These are phyloP conservation scores for Gambusia yucatana DNA, from an alignment of 2,797 vertebrate genomes.

Conservation along the genomic window DNA sequence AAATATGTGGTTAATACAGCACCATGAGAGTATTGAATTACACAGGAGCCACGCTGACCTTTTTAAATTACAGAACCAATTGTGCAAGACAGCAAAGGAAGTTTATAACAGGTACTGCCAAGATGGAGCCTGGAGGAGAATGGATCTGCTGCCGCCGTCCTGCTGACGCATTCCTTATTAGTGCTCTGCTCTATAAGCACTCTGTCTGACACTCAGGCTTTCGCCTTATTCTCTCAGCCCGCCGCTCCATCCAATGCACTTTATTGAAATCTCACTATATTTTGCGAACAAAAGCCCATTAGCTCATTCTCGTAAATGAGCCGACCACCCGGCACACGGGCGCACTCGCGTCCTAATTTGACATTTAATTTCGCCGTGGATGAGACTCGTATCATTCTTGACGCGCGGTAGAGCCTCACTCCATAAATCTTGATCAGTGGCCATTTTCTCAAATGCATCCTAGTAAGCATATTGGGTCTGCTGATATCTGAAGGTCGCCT, in stretches of 20 bases:
- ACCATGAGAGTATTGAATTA: conserved; percentile 84
- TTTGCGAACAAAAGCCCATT: conserved; percentile 45
- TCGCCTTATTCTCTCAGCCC: conserved; percentile 28
- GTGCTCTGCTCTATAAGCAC: conserved; percentile 60
- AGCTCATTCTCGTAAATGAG: conserved; percentile 28
- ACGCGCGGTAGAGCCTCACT: conserved; percentile 44
- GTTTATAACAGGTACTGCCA: conserved; percentile 79
- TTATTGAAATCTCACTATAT: conserved; percentile 22
- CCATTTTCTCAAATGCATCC: conserved; percentile 48
- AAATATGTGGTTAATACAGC: conserved; percentile 84
- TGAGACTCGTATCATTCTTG: conserved; percentile 65
- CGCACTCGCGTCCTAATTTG: conserved; percentile 49
- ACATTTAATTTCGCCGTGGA: conserved; percentile 68
- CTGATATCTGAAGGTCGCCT: conserved; percentile 72
- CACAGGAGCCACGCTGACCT: conserved; percentile 80
- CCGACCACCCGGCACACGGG: conserved; percentile 11
- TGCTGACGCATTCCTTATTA: conserved; percentile 62
- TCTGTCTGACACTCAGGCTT: conserved; percentile 55
- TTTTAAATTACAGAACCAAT: conserved; percentile 85
- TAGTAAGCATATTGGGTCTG: conserved; percentile 64
- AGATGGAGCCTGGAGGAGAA: conserved; percentile 74
- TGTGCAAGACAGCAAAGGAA: conserved; percentile 77
- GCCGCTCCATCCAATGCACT: conserved; percentile 30
- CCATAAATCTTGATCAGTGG: conserved; percentile 73
- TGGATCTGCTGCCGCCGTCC: conserved; percentile 65